phyloP scores from a whole-genome alignment of 2,888 invertebrate species.

The Andrena marginata region DNA sequence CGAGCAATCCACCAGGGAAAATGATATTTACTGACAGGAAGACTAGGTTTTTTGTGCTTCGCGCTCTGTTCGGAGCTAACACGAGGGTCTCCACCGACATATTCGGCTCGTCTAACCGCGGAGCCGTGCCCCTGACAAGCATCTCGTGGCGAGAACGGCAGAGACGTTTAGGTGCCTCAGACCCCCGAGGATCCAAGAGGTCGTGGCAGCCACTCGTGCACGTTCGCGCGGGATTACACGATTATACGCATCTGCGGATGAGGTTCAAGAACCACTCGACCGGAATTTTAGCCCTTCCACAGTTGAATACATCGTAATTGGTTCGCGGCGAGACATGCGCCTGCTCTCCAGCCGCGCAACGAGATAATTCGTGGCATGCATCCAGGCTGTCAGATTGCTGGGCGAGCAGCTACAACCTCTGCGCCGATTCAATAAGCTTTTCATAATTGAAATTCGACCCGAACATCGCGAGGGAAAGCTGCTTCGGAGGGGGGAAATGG shows the following conservation, averaged over 20 bases:
- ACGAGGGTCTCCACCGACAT: slow-evolving; percentile 6
- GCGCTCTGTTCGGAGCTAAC: neutral
- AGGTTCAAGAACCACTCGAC: slow-evolving; percentile 79
- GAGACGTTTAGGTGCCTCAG: slow-evolving; percentile 49
- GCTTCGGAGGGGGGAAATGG: neutral
- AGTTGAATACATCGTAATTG: slow-evolving; percentile 79
- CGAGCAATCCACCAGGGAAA: neutral
- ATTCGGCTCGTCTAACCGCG: slow-evolving; percentile 18
- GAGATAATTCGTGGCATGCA: slow-evolving; percentile 45
- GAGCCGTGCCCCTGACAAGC: slow-evolving; percentile 48
- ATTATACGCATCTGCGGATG: slow-evolving; percentile 80
- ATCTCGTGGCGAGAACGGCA: slow-evolving; percentile 21
- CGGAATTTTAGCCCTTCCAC: slow-evolving; percentile 76
- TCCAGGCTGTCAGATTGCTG: slow-evolving; percentile 30
- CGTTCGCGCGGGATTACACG: slow-evolving; percentile 75
- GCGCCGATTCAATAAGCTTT: slow-evolving; percentile 16
- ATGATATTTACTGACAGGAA: neutral
- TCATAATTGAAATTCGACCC: slow-evolving; percentile 41
- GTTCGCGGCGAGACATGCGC: slow-evolving; percentile 72
- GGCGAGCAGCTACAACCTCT: slow-evolving; percentile 24
- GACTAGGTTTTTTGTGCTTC: neutral
- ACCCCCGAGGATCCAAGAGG: slow-evolving; percentile 48
- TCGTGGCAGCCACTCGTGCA: slow-evolving; percentile 68
- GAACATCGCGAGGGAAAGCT: neutral
- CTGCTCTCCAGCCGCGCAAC: slow-evolving; percentile 33